Percentiles rank a stretch among this genome's conserved stretches.
phyloP scores from a whole-genome alignment of 2,888 invertebrate genomes.

The Thymelicus sylvestris region DNA sequence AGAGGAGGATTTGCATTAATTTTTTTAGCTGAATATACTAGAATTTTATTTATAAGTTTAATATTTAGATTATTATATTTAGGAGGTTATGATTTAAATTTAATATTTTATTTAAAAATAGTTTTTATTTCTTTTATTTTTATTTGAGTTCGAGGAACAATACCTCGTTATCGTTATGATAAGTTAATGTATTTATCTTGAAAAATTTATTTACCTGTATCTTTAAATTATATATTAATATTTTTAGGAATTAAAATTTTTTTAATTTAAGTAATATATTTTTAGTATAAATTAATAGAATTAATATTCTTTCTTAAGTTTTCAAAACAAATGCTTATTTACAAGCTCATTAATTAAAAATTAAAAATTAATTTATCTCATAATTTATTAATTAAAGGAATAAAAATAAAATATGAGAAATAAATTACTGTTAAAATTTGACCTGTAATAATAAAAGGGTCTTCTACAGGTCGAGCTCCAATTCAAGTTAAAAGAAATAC shows the following conservation, averaged over 20 bases:
- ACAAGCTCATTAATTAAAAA: conserved; percentile 86
- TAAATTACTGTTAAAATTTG: conserved; percentile 86
- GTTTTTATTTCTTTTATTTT: conserved; percentile 84
- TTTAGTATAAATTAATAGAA: conserved; percentile 85
- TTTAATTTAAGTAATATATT: conserved; percentile 66
- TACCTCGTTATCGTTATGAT: conserved; percentile 91
- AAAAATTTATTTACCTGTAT: conserved; percentile 86
- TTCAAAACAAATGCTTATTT: conserved; percentile 88
- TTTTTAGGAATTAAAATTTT: conserved; percentile 79
- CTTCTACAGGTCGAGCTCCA: conserved; percentile 87
- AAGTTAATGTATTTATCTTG: conserved; percentile 89
- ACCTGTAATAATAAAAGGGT: conserved; percentile 85
- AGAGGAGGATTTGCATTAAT: conserved; percentile 89
- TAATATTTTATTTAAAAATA: conserved; percentile 83
- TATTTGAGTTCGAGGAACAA: conserved; percentile 87
- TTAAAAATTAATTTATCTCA: conserved; percentile 84
- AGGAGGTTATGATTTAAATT: conserved; percentile 74
- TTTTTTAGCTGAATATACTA: conserved; percentile 89
- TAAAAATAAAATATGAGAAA: conserved; percentile 84
- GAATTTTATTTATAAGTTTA: conserved; percentile 88
- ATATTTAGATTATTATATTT: conserved; percentile 85
- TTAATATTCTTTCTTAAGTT: conserved; percentile 86
- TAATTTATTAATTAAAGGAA: conserved; percentile 75
- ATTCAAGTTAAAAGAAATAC: conserved; percentile 89
- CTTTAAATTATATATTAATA: conserved; percentile 86